Base-by-base conservation (phyloP, 2,888 invertebrate genomes). In the Neoaliturus tenellus region DNA sequence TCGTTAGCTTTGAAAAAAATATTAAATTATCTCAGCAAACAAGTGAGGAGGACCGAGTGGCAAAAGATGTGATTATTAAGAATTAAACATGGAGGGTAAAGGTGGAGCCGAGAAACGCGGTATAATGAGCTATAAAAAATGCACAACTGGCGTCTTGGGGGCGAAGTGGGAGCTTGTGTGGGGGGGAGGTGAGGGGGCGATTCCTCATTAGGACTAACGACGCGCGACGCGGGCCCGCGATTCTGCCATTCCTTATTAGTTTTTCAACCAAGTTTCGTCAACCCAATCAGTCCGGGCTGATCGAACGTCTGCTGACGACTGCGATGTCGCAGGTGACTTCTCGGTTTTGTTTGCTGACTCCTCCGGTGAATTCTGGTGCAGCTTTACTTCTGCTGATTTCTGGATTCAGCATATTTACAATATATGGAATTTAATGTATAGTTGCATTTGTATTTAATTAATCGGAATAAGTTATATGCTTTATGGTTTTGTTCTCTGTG, bases 51-150 rank as follows among this genome's bases (percentile, higher is more conserved):
- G 82, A 71, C 71, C 39, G 51, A 73, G 73, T 58, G 82, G 73
- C 48, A 35, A 83, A 83, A 83, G 69, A 83, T 69, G 80, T 69
- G 83, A 83, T 83, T 78, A 83, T 83, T 83, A 83, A 83, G 80
- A 83, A 83, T 83, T 83, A 83, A 83, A 83, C 62, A 39, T 51
- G 69, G 80, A 84, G 58, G 73, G 51, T 41, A 81, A 81, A 84
- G 58, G 73, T 69, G 81, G 62, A 71, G 84, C 73, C 58, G 17
- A 44, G 67, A 81, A 69, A 58, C 62, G 73, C 75, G 80, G 78
- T 62, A 83, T 83, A 83, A 83, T 83, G 83, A 83, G 83, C 78
- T 80, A 83, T 83, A 83, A 83, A 83, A 83, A 83, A 83, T 83
- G 83, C 80, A 83, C 78, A 83, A 80, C 78, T 80, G 51, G 80